A percentile compares a stretch with the other conserved stretches of the same genome.
These are phyloP conservation scores for Oreochromis niloticus DNA, from an alignment of 2,113 vertebrate species.

Conservation along the genomic window DNA sequence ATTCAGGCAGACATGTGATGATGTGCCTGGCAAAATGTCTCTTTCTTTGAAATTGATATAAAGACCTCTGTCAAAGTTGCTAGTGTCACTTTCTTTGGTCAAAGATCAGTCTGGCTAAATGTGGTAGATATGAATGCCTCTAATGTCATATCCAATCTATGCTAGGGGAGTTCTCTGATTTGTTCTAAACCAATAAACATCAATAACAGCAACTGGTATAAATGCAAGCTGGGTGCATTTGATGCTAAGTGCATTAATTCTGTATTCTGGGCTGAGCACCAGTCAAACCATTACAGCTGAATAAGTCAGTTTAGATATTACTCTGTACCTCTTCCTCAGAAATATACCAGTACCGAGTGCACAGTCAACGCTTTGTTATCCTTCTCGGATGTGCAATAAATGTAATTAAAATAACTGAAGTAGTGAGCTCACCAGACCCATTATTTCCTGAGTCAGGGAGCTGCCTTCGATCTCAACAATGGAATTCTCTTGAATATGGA, in stretches of 20 bases:
- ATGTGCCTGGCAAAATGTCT: constrained; percentile 29
- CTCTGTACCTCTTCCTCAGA: not conserved
- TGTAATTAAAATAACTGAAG: constrained; percentile 38
- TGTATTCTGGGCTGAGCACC: not conserved
- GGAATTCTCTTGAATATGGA: not conserved
- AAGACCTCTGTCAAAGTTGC: constrained; percentile 25
- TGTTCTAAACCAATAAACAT: not conserved
- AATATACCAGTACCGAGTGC: not conserved
- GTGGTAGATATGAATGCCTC: not conserved
- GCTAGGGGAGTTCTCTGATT: not conserved
- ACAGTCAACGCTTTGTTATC: constrained; percentile 23
- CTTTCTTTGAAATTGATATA: constrained; percentile 35
- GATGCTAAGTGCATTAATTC: not conserved
- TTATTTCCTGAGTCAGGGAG: constrained; percentile 16
- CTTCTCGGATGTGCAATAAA: constrained; percentile 43
- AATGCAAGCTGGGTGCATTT: not conserved
- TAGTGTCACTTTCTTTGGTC: constrained; percentile 5
- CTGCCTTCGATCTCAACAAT: constrained; percentile 11
- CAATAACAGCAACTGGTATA: not conserved
- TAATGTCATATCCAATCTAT: not conserved
- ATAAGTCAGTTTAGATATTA: constrained; percentile 11
- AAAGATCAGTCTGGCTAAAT: not conserved
- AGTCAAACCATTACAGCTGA: not conserved
- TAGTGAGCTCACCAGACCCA: constrained; percentile 13
- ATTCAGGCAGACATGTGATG: constrained; percentile 24